phyloP scores from a whole-genome alignment of 2,888 invertebrate genomes.

The Caenorhabditis sp. region DNA sequence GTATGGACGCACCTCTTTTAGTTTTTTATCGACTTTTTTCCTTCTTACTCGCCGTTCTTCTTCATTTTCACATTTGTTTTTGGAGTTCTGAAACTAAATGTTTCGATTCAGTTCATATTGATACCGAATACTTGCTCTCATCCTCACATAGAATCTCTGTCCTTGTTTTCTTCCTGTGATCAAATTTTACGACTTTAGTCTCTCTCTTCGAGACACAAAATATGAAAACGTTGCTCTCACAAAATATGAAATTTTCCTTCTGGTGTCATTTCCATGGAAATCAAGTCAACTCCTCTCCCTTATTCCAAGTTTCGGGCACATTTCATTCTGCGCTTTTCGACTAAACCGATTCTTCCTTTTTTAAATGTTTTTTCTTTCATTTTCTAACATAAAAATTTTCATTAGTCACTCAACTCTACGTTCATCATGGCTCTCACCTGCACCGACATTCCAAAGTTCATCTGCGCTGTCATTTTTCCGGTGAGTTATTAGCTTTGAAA shows the following conservation, averaged over 20 bases:
- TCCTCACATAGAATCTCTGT: not conserved
- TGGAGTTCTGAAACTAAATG: not conserved
- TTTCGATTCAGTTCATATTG: not conserved
- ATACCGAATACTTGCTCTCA: not conserved
- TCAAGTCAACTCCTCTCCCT: not conserved
- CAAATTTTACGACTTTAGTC: too few relatives aligned
- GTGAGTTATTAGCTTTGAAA: constrained; percentile 43
- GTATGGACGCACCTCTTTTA: not conserved
- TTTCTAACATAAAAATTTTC: not conserved
- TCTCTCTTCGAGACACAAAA: not conserved
- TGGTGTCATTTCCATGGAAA: not conserved
- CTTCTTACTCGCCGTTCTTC: not conserved
- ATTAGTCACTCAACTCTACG: not conserved
- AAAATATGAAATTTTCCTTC: not conserved
- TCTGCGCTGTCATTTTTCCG: constrained; percentile 73
- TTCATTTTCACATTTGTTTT: not conserved
- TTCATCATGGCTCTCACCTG: constrained; percentile 69
- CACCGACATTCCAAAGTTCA: constrained; percentile 72
- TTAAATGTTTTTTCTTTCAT: too few relatives aligned
- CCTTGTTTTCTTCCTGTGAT: not conserved
- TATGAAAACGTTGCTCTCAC: not conserved
- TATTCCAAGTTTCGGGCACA: not conserved
- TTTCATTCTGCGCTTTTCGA: not conserved
- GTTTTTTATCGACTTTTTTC: not conserved
- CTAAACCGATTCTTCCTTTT: not conserved